phyloP scores from a whole-genome alignment of 1,140 invertebrate genomes.

The Drosophila punjabiensis region DNA sequence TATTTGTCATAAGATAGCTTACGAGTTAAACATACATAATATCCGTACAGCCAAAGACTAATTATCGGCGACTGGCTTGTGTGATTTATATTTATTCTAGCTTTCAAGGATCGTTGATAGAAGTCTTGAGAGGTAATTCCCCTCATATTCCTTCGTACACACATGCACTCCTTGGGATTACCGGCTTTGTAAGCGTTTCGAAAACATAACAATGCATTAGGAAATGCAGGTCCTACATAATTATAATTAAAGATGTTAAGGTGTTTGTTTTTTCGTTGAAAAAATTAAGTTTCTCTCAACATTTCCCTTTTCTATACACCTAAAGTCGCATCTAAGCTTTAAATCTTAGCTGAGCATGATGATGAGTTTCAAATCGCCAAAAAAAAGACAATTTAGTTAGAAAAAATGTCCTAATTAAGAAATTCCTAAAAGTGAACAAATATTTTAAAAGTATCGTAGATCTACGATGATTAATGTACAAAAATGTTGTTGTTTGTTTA shows the following conservation, averaged over 20 bases:
- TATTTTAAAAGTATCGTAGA: not conserved
- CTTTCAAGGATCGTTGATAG: not conserved
- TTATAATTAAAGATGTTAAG: not conserved
- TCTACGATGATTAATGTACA: not conserved
- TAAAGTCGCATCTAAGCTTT: not conserved
- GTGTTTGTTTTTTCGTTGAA: not conserved
- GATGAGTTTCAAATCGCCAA: not conserved
- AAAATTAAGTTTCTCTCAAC: not conserved
- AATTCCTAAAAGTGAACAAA: not conserved
- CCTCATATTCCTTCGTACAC: not conserved
- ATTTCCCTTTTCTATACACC: not conserved
- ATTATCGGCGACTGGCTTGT: not conserved
- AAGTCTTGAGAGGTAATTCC: not conserved
- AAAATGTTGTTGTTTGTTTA: not conserved
- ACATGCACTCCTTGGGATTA: conserved; percentile 5
- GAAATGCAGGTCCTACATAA: conserved; percentile 18
- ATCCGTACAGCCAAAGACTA: conserved; percentile 6
- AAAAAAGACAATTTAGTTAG: not conserved
- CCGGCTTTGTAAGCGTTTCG: conserved; percentile 13
- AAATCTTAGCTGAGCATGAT: not conserved
- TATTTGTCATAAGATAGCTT: conserved; percentile 21
- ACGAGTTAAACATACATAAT: conserved; percentile 32
- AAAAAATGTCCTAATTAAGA: not conserved
- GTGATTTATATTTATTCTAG: not conserved
- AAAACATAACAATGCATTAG: conserved; percentile 35